Base-by-base conservation (phyloP, 2,888 invertebrate genomes). In the Spodoptera exigua region DNA sequence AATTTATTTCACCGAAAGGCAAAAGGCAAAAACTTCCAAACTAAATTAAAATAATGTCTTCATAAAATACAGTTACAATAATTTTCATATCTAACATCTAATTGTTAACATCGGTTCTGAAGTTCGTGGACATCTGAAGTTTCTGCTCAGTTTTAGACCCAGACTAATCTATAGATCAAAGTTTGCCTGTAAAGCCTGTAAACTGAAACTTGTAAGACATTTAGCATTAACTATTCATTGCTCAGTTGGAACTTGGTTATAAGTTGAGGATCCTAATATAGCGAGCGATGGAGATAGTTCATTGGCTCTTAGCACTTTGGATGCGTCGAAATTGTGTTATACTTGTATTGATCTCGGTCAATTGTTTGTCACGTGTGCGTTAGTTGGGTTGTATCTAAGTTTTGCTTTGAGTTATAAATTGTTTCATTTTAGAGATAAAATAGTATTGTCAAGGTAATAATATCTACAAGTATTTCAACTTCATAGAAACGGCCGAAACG, bases 161-260 rank as follows among this genome's bases (percentile, higher is more conserved):
- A 60, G 61, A 53, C 65, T 74, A 66, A 67, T 75, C 60, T 61
- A 53, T 48, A 61, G 60, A 74, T 61, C 54, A 44, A 57, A 74
- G 59, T 73, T 73, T 35, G 35, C 13, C 60, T 43, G 40, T 21
- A 52, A 41, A 51, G 60, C 47, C 49, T 60, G 61, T 52, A 73
- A 54, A 45, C 58, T 58, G 46, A 60, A 73, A 70, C 62, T 75
- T 75, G 62, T 57, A 54, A 75, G 69, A 65, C 69, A 59, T 68
- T 74, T 62, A 61, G 41, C 44, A 69, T 76, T 59, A 65, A 71
- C 47, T 72, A 74, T 74, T 74, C 76, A 76, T 69, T 59, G 67
- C 57, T 45, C 43, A 21, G 56, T 40, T 60, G 21, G 34, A 62
- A 75, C 56, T 64, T 48, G 43, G 70, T 61, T 72, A 54, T 51